A percentile compares a stretch with the other conserved stretches of the same genome.
Evolutionary conservation across 2,888 invertebrate genomes (phyloP).

Genomic region (Megastigmus dorsalis): DNA sequence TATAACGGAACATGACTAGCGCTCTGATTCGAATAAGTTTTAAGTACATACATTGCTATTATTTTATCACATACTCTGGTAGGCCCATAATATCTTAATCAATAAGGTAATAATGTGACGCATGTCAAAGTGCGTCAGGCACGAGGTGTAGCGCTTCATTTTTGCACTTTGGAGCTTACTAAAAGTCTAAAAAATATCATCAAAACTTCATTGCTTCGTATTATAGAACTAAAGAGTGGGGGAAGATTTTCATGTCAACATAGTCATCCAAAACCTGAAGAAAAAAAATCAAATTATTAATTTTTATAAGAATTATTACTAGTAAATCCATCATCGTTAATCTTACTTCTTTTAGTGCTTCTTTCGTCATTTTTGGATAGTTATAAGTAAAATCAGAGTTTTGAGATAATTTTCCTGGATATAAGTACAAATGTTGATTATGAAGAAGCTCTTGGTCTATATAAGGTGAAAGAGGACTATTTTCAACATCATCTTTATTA

Average conservation of each 20-base stretch:
- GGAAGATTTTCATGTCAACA: constrained; percentile 88
- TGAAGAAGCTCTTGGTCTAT: constrained; percentile 88
- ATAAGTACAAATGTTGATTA: constrained; percentile 86
- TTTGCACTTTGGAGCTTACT: constrained; percentile 54
- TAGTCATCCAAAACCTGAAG: constrained; percentile 87
- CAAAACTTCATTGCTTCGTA: constrained; percentile 45
- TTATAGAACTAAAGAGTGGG: constrained; percentile 81
- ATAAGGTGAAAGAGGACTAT: constrained; percentile 92
- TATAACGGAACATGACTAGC: constrained; percentile 53
- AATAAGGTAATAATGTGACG: constrained; percentile 52
- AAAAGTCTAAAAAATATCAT: constrained; percentile 47
- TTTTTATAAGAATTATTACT: constrained; percentile 2
- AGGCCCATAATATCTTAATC: constrained; percentile 59
- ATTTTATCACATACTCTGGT: constrained; percentile 68
- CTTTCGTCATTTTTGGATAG: constrained; percentile 80
- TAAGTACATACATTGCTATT: constrained; percentile 69
- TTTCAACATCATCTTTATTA: constrained; percentile 82
- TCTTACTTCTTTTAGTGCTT: constrained; percentile 79
- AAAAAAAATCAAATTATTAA: constrained; percentile 41
- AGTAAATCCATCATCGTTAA: not conserved
- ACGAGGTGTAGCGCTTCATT: constrained; percentile 67
- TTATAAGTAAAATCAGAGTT: constrained; percentile 78
- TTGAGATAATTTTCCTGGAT: constrained; percentile 80
- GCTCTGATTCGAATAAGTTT: constrained; percentile 55
- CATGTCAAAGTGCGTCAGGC: constrained; percentile 62